These are phyloP conservation scores for Melanaphis sacchari DNA, from an alignment of 1,140 invertebrate genomes.

Conservation along the genomic window DNA sequence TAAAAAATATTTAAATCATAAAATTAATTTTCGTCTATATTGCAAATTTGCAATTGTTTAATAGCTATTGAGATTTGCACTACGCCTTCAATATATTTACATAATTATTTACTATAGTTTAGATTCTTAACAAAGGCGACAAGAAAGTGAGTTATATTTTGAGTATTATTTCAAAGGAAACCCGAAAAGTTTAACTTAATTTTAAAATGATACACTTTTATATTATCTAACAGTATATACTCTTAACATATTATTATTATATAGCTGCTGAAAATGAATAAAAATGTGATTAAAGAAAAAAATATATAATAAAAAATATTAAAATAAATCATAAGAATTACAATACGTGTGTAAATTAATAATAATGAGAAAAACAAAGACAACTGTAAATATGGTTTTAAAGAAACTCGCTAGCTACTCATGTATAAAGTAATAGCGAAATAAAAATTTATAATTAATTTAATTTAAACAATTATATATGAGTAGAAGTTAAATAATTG, in stretches of 20 bases:
- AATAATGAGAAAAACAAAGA: not conserved
- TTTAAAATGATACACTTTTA: not conserved
- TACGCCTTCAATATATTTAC: too few relatives aligned
- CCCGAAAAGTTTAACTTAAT: not conserved
- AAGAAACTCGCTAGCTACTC: too few relatives aligned
- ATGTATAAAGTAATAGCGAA: too few relatives aligned
- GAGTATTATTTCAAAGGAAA: not conserved
- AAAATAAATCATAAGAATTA: too few relatives aligned
- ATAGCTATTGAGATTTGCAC: not conserved
- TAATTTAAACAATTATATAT: too few relatives aligned
- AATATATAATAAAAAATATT: too few relatives aligned
- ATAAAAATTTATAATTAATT: too few relatives aligned
- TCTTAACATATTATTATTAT: not conserved
- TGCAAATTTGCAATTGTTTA: not conserved
- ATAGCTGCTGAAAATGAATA: not conserved
- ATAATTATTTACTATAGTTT: not conserved
- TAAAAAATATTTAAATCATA: not conserved
- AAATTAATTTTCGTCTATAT: not conserved
- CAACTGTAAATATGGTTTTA: too few relatives aligned
- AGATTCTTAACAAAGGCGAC: not conserved
- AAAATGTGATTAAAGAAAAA: not conserved
- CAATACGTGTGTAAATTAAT: not conserved
- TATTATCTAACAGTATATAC: not conserved
- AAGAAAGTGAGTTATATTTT: not conserved
- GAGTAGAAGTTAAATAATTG: too few relatives aligned